These are phyloP conservation scores for Microcaecilia unicolor DNA, from an alignment of 2,797 vertebrate species.

Conservation along the genomic window DNA sequence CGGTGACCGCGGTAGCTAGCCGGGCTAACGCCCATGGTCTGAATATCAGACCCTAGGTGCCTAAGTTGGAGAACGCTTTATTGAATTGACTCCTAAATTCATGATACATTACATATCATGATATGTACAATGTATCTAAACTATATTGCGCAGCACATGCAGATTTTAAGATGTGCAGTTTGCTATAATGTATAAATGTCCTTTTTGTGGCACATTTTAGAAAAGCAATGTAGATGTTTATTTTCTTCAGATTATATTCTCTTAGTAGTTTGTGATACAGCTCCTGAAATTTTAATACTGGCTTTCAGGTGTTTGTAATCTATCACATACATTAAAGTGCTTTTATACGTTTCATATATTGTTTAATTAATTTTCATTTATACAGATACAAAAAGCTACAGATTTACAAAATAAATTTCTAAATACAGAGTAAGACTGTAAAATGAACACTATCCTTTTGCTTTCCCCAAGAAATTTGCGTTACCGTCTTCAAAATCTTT, in stretches of 20 bases:
- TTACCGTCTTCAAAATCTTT: slow-evolving; percentile 45
- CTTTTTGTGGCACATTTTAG: slow-evolving; percentile 22
- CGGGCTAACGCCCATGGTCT: too few species aligned
- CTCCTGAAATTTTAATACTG: slow-evolving; percentile 37
- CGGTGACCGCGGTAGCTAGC: too few species aligned
- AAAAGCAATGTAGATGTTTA: slow-evolving; percentile 14
- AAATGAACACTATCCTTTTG: slow-evolving; percentile 41
- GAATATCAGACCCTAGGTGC: too few species aligned
- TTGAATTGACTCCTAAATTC: too few species aligned
- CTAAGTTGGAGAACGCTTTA: too few species aligned
- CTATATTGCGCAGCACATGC: slow-evolving; percentile 16
- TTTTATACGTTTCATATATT: slow-evolving; percentile 21
- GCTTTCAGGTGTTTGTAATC: slow-evolving; percentile 29
- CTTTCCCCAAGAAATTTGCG: slow-evolving; percentile 57
- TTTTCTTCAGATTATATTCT: slow-evolving; percentile 23
- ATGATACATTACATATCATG: slow-evolving; percentile 11
- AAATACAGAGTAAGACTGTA: too few species aligned
- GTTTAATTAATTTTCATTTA: slow-evolving; percentile 12
- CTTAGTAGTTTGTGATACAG: slow-evolving; percentile 23
- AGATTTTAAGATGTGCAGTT: slow-evolving; percentile 22
- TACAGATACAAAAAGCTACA: slow-evolving; percentile 1
- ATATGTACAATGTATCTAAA: slow-evolving; percentile 25
- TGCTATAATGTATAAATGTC: slow-evolving; percentile 11
- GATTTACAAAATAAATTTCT: slow-evolving; percentile 8
- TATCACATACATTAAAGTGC: too few species aligned